Base-by-base conservation (phyloP, 2,888 invertebrate genomes). In the Clanis bilineata region DNA sequence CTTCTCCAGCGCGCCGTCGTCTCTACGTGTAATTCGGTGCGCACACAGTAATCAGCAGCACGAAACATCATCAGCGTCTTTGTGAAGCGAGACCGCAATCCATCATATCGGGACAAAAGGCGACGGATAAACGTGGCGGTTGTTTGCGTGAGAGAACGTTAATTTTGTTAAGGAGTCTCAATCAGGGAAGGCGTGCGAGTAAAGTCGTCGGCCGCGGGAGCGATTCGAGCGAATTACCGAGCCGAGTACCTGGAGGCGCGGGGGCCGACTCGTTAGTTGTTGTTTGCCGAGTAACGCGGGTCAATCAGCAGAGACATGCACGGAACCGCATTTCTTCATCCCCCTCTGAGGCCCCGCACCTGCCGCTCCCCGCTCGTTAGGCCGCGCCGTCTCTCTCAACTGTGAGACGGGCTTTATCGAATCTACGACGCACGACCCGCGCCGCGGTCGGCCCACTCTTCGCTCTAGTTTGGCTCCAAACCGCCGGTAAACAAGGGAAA, bases 231-330 rank as follows among this genome's bases (percentile, higher is more conserved):
- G 85, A 85, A 86, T 87, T 82, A 75, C 74, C 81, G 45, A 45
- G 25, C 12, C 67, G 67, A 66, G 84, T 85, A 90, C 88, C 88
- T 88, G 89, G 85, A 87, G 88, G 90, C 85, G 88, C 85, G 87
- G 86, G 83, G 87, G 84, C 82, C 84, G 84, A 88, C 90, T 92
- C 91, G 91, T 92, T 92, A 91, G 90, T 92, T 91, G 91, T 91
- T 92, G 91, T 92, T 92, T 92, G 91, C 90, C 85, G 85, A 92
- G 92, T 91, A 90, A 90, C 91, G 90, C 91, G 90, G 92, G 92
- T 92, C 92, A 92, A 92, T 92, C 92, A 92, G 91, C 90, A 90
- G 90, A 88, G 90, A 88, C 91, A 92, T 91, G 91, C 91, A 91
- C 87, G 91, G 91, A 90, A 91, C 92, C 92, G 88, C 92, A 91